Evolutionary conservation across 2,888 invertebrate species (phyloP).

Genomic region (Linnaemya vulpina): DNA sequence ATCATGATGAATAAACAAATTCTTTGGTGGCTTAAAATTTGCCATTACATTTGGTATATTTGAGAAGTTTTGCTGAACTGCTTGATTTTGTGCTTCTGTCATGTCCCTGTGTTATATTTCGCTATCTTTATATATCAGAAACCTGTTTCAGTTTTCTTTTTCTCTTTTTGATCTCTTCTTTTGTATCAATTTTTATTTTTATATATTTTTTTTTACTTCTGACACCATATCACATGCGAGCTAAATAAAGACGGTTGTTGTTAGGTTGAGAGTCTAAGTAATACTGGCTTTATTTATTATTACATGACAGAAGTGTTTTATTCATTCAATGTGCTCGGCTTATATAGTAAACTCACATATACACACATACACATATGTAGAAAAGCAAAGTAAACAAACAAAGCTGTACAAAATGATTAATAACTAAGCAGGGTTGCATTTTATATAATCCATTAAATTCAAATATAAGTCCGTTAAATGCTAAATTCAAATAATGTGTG

Average conservation of each 20-base stretch:
- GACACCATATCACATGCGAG: background rate
- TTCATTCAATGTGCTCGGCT: too few species aligned
- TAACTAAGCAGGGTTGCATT: too few species aligned
- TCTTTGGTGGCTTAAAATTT: conserved; percentile 29
- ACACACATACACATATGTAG: too few species aligned
- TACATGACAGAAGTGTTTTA: conserved; percentile 2
- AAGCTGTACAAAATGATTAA: too few species aligned
- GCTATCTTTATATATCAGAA: background rate
- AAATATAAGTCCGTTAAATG: too few species aligned
- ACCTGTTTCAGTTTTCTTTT: background rate
- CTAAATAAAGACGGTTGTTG: background rate
- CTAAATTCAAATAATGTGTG: too few species aligned
- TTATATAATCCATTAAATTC: too few species aligned
- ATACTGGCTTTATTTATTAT: conserved; percentile 23
- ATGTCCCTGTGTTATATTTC: background rate
- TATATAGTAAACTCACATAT: too few species aligned
- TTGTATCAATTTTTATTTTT: background rate
- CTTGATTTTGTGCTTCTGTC: background rate
- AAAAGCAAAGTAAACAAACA: too few species aligned
- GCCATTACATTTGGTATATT: conserved; percentile 7
- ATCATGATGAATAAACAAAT: conserved; percentile 35
- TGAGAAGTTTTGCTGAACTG: background rate
- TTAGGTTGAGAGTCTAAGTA: background rate
- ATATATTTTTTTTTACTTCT: background rate
- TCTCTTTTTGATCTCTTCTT: background rate